Evolutionary conservation across 1,140 invertebrate genomes (phyloP).

Genomic region (Drosophila pruinosa): DNA sequence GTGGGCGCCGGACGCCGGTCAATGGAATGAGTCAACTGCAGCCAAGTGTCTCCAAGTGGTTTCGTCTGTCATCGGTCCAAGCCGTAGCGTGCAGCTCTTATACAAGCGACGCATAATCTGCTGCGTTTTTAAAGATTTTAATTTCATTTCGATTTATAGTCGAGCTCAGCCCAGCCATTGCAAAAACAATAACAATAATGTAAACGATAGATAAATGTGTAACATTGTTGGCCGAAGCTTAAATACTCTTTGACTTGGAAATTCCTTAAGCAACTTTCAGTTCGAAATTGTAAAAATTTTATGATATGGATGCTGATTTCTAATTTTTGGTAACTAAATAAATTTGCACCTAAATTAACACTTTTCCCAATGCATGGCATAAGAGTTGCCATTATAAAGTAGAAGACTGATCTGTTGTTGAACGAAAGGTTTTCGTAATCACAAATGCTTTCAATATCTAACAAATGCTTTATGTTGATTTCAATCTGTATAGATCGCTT

Average conservation of each 20-base stretch:
- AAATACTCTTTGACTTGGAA: neutral
- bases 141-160: slow-evolving; percentile 31
- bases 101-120: slow-evolving; percentile 28
- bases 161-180: slow-evolving; percentile 3
- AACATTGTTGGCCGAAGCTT: neutral
- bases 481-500: neutral
- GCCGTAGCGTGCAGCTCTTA: slow-evolving; percentile 13
- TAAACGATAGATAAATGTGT: neutral
- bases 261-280: neutral
- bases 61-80: neutral
- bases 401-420: neutral
- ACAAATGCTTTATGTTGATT: neutral
- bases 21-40: slow-evolving; percentile 8
- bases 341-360: no score
- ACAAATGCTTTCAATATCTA: neutral
- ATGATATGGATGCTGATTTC: no score
- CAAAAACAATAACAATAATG: slow-evolving; percentile 15
- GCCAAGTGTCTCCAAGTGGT: slow-evolving; percentile 18
- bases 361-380: neutral
- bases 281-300: no score
- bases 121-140: slow-evolving; percentile 39
- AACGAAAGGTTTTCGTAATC: neutral
- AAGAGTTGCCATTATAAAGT: neutral
- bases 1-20: slow-evolving; percentile 7
- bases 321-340: no score